Percentiles rank a stretch among this genome's conserved stretches.
These are phyloP conservation scores for Solenopsis invicta DNA, from an alignment of 1,140 invertebrate species.

Conservation along the genomic window DNA sequence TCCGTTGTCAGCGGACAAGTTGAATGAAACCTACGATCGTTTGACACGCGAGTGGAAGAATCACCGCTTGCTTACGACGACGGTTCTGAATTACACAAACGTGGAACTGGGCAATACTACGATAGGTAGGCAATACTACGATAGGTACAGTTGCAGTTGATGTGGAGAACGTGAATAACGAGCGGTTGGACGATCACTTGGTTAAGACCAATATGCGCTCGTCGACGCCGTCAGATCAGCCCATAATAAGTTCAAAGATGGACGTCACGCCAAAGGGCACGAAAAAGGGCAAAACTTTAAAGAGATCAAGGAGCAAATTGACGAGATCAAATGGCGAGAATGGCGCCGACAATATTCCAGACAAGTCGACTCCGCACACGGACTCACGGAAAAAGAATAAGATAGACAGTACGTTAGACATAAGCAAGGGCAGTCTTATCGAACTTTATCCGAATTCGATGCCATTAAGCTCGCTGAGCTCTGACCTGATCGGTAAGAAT, in stretches of 20 bases:
- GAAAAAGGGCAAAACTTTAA: constrained; percentile 59
- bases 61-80: constrained; percentile 71
- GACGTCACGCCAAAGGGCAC: constrained; percentile 53
- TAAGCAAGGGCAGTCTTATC: no score
- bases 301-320: constrained; percentile 61
- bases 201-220: constrained; percentile 69
- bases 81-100: constrained; percentile 75
- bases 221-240: constrained; percentile 79
- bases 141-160: constrained; percentile 6
- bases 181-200: constrained; percentile 63
- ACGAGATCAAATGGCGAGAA: constrained; percentile 6
- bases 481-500: constrained; percentile 84
- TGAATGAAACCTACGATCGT: constrained; percentile 73
- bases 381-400: constrained; percentile 63
- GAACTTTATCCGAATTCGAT: background rate
- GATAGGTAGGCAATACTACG: background rate
- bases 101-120: constrained; percentile 65
- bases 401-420: background rate
- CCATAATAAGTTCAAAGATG: background rate
- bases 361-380: background rate
- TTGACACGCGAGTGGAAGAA: constrained; percentile 83
- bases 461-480: background rate
- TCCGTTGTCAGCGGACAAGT: background rate
- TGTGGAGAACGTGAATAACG: constrained; percentile 62
- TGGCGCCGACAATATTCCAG: background rate